These are phyloP conservation scores for Drosophila pandora DNA, from an alignment of 1,140 invertebrate genomes.

Conservation along the genomic window DNA sequence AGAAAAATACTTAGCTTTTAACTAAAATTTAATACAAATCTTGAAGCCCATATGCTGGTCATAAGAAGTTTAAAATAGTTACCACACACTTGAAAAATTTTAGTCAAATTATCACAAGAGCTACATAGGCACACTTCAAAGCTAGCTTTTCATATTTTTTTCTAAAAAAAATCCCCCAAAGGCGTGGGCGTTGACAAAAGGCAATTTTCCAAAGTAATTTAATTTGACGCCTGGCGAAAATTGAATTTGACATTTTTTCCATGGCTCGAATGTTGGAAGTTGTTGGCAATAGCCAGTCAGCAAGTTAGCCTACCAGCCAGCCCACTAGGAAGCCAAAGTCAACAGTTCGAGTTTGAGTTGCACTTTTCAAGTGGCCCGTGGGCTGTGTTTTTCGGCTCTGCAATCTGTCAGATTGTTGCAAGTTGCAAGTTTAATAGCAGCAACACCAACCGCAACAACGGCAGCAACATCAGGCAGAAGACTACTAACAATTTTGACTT, in stretches of 20 bases:
- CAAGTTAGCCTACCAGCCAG: slow-evolving; percentile 46
- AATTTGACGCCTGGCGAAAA: slow-evolving; percentile 62
- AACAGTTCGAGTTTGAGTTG: slow-evolving; percentile 26
- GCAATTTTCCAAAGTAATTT: slow-evolving; percentile 76
- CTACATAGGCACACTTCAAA: slow-evolving; percentile 40
- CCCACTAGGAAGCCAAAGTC: slow-evolving; percentile 63
- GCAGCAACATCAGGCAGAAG: slow-evolving; percentile 62
- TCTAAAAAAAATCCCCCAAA: neutral
- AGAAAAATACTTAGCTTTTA: too few relatives aligned
- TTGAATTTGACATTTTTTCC: slow-evolving; percentile 72
- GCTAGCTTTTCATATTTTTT: slow-evolving; percentile 12
- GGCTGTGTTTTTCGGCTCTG: slow-evolving; percentile 27
- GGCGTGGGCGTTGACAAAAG: slow-evolving; percentile 60
- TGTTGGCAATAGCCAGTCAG: slow-evolving; percentile 45
- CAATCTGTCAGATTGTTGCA: slow-evolving; percentile 34
- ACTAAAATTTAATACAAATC: neutral
- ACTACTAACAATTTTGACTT: slow-evolving; percentile 27
- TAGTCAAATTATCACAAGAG: slow-evolving; percentile 62
- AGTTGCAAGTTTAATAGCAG: neutral
- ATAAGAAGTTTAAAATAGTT: slow-evolving; percentile 17
- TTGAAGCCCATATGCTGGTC: neutral
- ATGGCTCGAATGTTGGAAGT: slow-evolving; percentile 10
- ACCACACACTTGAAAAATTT: slow-evolving; percentile 14
- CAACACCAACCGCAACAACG: slow-evolving; percentile 15
- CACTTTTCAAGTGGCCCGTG: slow-evolving; percentile 46